Base-by-base conservation (phyloP, 2,797 vertebrate species). In the Etheostoma nigrum region DNA sequence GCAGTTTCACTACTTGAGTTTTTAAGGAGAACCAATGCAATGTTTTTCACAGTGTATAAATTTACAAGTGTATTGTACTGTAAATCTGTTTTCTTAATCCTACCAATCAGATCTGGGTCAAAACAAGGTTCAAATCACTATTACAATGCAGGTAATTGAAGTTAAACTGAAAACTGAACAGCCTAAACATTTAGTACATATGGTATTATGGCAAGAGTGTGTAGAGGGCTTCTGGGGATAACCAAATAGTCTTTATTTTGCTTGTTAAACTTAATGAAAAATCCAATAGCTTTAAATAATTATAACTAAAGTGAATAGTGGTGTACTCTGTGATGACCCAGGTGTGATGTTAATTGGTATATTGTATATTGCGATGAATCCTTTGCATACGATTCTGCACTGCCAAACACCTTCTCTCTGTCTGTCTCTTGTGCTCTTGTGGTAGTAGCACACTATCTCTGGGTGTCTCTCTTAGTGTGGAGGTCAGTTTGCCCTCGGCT, bases 371-470 rank as follows among this genome's bases (percentile, higher is more conserved):
- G 79, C 81, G 33, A 86, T 89, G 79, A 79, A 86, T 82, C 86
- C 91, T 88, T 91, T 87, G 81, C 84, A 83, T 89, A 88, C 21
- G 72, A 86, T 86, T 92, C 92, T 94, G 91, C 94, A 94, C 94
- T 94, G 95, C 94, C 94, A 95, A 93, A 93, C 89, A 92, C 90
- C 90, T 88, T 84, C 85, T 83, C 86, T 91, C 85, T 92, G 85
- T 91, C 81, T 88, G 83, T 93, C 86, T 89, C 73, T 87, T 19
- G 85, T 92, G 85, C 89, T 91, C 88, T 86, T 91, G 87, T 92
- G 86, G 88, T 93, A 81, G 92, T 89, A 86, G 85, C 81, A 89
- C 89, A 86, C 82, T 85, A 78, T 93, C 86, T 89, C 86, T 88
- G 85, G 89, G 77, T 84, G 76, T 91, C 83, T 88, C 69, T 89